These are phyloP conservation scores for Biston betularia DNA, from an alignment of 2,888 invertebrate species.

Conservation along the genomic window DNA sequence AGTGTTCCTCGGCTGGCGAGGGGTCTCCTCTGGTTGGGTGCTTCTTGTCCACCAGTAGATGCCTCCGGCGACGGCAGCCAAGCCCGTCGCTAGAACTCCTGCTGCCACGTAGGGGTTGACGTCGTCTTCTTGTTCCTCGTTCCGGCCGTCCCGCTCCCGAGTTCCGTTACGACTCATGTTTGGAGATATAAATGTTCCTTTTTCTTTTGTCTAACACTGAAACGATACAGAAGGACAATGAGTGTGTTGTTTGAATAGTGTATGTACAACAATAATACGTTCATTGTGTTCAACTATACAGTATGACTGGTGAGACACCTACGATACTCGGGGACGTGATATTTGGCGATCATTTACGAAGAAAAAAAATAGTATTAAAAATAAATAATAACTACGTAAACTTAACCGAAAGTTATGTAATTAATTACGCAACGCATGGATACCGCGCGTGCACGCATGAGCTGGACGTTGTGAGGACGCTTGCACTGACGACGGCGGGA, in stretches of 20 bases:
- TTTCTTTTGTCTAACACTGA: not conserved
- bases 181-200: not conserved
- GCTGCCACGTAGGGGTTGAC: not conserved
- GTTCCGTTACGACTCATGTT: slow-evolving; percentile 26
- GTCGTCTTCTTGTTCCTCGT: slow-evolving; percentile 3
- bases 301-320: too few relatives aligned
- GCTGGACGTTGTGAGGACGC: too few relatives aligned
- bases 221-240: not conserved
- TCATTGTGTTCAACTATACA: too few relatives aligned
- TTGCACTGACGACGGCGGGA: too few relatives aligned
- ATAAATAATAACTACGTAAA: too few relatives aligned
- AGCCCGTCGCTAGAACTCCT: slow-evolving; percentile 27
- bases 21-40: slow-evolving; percentile 6
- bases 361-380: too few relatives aligned
- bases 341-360: too few relatives aligned
- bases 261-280: not conserved
- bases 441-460: too few relatives aligned
- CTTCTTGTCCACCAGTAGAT: slow-evolving; percentile 38
- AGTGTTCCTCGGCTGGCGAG: not conserved
- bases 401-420: too few relatives aligned
- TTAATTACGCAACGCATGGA: too few relatives aligned
- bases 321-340: too few relatives aligned
- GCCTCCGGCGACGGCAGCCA: slow-evolving; percentile 40
- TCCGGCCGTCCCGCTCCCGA: not conserved
- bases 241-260: not conserved